Evolutionary conservation across 2,888 invertebrate species (phyloP).

Genomic region (Eristalinus sepulchralis): DNA sequence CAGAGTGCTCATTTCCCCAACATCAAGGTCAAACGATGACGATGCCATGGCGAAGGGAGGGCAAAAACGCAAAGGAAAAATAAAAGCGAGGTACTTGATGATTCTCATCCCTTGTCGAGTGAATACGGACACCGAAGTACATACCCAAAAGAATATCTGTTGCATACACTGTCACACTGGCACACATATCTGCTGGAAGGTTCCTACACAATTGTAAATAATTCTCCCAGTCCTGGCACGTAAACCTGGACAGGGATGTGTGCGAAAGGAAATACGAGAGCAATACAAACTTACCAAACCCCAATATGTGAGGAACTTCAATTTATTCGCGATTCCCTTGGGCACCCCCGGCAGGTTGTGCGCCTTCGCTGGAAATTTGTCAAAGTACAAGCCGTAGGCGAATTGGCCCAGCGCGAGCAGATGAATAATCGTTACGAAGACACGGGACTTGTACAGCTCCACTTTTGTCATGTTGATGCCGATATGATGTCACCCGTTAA

Average conservation of each 20-base stretch:
- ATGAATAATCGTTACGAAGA: slow-evolving; percentile 79
- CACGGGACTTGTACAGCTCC: slow-evolving; percentile 80
- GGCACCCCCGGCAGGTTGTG: slow-evolving; percentile 76
- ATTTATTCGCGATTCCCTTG: slow-evolving; percentile 78
- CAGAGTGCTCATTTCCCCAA: slow-evolving; percentile 10
- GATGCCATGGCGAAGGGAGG: not conserved
- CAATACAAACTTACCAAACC: slow-evolving; percentile 81
- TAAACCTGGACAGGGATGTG: not conserved
- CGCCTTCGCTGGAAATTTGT: slow-evolving; percentile 80
- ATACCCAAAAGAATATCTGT: slow-evolving; percentile 34
- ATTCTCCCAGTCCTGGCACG: not conserved
- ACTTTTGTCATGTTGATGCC: slow-evolving; percentile 79
- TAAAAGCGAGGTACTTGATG: slow-evolving; percentile 25
- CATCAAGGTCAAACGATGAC: slow-evolving; percentile 30
- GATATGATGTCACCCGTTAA: slow-evolving; percentile 54
- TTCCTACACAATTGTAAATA: not conserved
- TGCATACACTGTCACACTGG: slow-evolving; percentile 25
- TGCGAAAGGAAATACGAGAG: not conserved
- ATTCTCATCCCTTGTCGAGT: slow-evolving; percentile 17
- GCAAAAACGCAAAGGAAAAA: not conserved
- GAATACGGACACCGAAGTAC: not conserved
- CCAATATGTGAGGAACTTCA: slow-evolving; percentile 82
- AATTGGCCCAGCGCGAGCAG: slow-evolving; percentile 79
- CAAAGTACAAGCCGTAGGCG: slow-evolving; percentile 81
- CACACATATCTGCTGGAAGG: not conserved